Evolutionary conservation across 2,113 vertebrate species (phyloP), one percentile per base, ranked within the genome.

Genomic region (Brachypodius melanocephalos): DNA sequence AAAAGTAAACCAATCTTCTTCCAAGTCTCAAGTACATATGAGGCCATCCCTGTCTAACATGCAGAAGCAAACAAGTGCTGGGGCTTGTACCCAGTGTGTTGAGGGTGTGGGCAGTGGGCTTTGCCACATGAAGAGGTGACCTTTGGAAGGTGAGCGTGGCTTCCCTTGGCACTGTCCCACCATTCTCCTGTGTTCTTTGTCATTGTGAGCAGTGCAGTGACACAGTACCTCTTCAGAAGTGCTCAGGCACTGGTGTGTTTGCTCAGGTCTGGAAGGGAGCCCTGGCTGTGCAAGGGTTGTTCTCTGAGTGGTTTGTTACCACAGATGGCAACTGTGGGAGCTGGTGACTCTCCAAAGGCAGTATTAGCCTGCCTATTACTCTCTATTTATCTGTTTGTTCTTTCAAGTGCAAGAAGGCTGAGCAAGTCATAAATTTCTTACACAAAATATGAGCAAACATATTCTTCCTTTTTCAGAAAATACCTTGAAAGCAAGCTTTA

Each of bases 131-230:
- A 34, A 55, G 34, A 28, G 59, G 14, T 46, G 54, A 68, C 68
- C 16, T 93, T 58, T 36, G 1, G 1, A 38, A 51, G 63, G 40
- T 59, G 51, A 69, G 20, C 4, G 3, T 10, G 6, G 26, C 67
- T 71, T 75, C 14, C 29, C 58, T 62, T 89, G 80, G 62, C 54
- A 1, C 48, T 76, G 58, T 73, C 32, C 36, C 31, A 22, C 34
- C 17, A 8, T 29, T 54, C 32, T 52, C 31, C 73, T 26, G 7
- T 65, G 69, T 34, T 45, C n/a, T 65, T 65, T 3, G 6, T 55
- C 11, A 1, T 0, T 6, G 20, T 5, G 20, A 81, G 58, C 81
- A 29, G 77, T 0, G 0, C 58, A 59, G 6, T 7, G 19, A 52
- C 36, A 6, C 4, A 1, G 43, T 1, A 4, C 38, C 40, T 61